Percentiles rank a stretch among this genome's conserved stretches.
Conservation (phyloP, 1,140 invertebrate species). For the Bombus terrestris region DNA sequence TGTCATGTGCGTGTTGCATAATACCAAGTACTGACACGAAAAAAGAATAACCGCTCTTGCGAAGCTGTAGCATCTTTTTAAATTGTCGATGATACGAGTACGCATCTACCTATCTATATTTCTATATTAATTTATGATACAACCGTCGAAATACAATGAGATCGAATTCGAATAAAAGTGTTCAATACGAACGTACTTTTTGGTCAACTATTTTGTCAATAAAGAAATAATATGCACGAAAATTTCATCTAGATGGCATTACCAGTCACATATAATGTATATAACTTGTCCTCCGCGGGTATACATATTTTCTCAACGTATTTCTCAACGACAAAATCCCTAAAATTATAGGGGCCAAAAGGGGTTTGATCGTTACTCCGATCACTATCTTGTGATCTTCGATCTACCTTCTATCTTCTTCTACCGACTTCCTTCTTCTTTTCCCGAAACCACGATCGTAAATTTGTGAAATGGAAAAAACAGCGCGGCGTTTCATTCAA, state of each 20-base stretch:
- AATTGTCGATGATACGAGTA: not conserved
- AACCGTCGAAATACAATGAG: not conserved
- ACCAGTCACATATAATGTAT: not conserved
- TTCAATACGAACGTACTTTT: not conserved
- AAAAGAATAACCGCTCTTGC: not conserved
- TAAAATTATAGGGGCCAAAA: not conserved
- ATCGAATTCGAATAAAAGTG: not conserved
- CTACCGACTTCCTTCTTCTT: not conserved
- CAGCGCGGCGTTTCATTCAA: not conserved
- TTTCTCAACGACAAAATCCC: not conserved
- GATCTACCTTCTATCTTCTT: not conserved
- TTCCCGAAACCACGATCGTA: not conserved
- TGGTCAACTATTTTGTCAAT: not conserved
- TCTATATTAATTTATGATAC: not conserved
- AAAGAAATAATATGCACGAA: not conserved
- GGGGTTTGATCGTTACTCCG: not conserved
- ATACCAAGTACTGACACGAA: not conserved
- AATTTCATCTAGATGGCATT: not conserved
- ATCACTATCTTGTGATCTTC: not conserved
- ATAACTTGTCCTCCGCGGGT: not conserved
- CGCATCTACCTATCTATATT: slow-evolving; percentile 3
- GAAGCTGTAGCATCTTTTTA: not conserved
- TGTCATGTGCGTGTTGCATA: not conserved
- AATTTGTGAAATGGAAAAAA: not conserved
- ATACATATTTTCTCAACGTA: not conserved